Conservation (phyloP, 2,113 vertebrate species). For the Symphodus melops region DNA sequence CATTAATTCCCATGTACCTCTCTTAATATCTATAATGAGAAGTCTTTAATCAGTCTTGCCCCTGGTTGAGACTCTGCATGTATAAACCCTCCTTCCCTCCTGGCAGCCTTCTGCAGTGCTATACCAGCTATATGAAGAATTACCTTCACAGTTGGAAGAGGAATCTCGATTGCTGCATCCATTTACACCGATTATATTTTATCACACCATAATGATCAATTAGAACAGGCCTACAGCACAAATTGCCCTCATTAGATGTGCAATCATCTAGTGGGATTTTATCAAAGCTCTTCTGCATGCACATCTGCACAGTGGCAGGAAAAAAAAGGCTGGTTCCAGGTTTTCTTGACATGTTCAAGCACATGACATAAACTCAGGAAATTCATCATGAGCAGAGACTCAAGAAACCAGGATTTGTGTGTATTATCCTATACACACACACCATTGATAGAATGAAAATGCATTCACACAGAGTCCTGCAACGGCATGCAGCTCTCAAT, state of each 20-base stretch:
- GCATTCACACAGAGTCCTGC: slow-evolving; percentile 42
- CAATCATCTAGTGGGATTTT: slow-evolving; percentile 47
- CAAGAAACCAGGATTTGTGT: slow-evolving; percentile 70
- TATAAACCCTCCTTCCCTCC: slow-evolving; percentile 19
- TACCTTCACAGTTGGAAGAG: slow-evolving; percentile 56
- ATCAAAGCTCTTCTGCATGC: slow-evolving; percentile 58
- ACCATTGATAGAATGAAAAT: slow-evolving; percentile 27
- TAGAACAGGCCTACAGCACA: slow-evolving; percentile 44
- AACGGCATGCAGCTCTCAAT: slow-evolving; percentile 63
- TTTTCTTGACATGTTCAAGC: slow-evolving; percentile 52
- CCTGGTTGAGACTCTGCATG: not conserved
- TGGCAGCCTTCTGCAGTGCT: slow-evolving; percentile 13
- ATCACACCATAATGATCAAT: slow-evolving; percentile 63
- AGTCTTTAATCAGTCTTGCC: not conserved
- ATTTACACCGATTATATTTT: slow-evolving; percentile 64
- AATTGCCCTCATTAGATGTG: slow-evolving; percentile 62
- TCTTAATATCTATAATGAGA: not conserved
- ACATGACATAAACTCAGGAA: slow-evolving; percentile 36
- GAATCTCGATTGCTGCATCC: slow-evolving; percentile 52
- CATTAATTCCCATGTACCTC: not conserved
- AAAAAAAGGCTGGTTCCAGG: slow-evolving; percentile 38
- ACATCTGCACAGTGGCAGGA: slow-evolving; percentile 21
- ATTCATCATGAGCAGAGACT: slow-evolving; percentile 30
- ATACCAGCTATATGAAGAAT: slow-evolving; percentile 50
- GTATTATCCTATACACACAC: slow-evolving; percentile 54